Conservation (phyloP, 2,113 vertebrate genomes). For the Dinomys branickii region DNA sequence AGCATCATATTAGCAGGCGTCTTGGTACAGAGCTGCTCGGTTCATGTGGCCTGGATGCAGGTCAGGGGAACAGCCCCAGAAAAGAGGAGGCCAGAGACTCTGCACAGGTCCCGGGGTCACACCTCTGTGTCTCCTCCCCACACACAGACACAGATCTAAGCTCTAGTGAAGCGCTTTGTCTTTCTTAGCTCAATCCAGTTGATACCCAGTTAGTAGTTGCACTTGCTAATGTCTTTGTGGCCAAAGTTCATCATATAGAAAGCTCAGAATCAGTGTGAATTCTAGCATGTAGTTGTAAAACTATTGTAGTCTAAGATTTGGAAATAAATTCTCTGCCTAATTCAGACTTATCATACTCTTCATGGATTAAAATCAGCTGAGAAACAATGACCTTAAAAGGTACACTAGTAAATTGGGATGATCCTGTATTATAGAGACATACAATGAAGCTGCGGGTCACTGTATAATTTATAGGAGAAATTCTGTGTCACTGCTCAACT, state of each 20-base stretch:
- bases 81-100: not conserved
- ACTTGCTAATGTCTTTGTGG: not conserved
- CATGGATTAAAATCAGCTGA: not conserved
- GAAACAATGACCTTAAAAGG: not conserved
- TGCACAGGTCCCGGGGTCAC: not conserved
- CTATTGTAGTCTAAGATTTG: not conserved
- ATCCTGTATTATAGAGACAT: not conserved
- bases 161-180: not conserved
- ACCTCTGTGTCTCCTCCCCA: not conserved
- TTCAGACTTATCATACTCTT: not conserved
- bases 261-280: not conserved
- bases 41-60: not conserved
- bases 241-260: not conserved
- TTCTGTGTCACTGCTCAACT: not conserved
- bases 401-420: not conserved
- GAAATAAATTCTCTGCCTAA: not conserved
- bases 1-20: not conserved
- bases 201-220: not conserved
- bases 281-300: not conserved
- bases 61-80: not conserved
- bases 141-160: not conserved
- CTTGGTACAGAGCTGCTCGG: not conserved
- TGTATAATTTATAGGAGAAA: not conserved
- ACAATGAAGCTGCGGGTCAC: not conserved
- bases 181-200: not conserved